Evolutionary conservation across 23 tunicate species (phyloP), one percentile per base, ranked within the genome.

Genomic region (Oikopleura vanhoeffeni): DNA sequence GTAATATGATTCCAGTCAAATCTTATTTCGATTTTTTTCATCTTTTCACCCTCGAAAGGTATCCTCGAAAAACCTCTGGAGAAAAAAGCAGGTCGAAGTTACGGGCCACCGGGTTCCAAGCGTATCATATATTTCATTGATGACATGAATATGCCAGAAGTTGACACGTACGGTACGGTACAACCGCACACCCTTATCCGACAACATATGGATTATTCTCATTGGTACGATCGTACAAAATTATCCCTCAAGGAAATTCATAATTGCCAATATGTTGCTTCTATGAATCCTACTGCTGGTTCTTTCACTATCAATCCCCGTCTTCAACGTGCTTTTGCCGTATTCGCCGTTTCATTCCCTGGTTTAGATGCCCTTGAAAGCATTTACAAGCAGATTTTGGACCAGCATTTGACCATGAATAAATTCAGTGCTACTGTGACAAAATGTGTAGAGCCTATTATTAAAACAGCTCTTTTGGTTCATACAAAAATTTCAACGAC

Each of bases 231-330:
- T 64, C 88, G 98, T 3, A 83, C 67, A 77, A 93, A 91, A 67
- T 85, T 93, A 40, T 87, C 84, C 34, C 41, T 93, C 87, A 93
- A 90, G 60, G 95, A 90, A 57, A 93, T 93, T 83, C 86, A 93
- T 88, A 93, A 93, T 40, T 90, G 88, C 39, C 98, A 93, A 64
- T 93, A 93, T 58, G 94, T 93, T 32, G 88, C 98, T 40, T 93
- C 94, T 83, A 93, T 93, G 98, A 93, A 93, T 83, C 98, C 98
- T 0, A 93, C 98, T 2, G 98, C 98, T 58, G 98, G 98, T 0
- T 90, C 98, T 33, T 93, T 93, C 86, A 93, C 98, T 41, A 93
- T 93, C 76, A 93, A 93, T 76, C 88, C 98, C 0, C 83, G 98
- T 75, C 67, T 93, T 39, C 98, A 93, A 84, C 83, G 98, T 42